Evolutionary conservation across 2,888 invertebrate genomes (phyloP).

Genomic region (Leptarthrus brevirostris): DNA sequence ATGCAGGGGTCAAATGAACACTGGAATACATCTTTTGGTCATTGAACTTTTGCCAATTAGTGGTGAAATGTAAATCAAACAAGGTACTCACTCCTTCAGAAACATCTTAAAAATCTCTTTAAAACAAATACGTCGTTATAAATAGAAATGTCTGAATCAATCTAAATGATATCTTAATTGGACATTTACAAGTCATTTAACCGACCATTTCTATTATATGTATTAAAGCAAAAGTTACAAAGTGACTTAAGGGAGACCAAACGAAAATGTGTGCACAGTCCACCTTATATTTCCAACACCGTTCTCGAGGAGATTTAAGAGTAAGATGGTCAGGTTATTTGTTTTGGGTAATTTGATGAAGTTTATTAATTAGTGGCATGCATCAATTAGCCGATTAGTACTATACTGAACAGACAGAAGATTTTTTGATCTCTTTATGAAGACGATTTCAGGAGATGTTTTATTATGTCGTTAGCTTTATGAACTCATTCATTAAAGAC

Average conservation of each 20-base stretch:
- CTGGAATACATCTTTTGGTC: no score
- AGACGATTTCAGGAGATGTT: neutral
- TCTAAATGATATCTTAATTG: slow-evolving; percentile 31
- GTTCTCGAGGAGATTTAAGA: slow-evolving; percentile 20
- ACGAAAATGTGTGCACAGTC: slow-evolving; percentile 24
- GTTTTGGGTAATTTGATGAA: slow-evolving; percentile 38
- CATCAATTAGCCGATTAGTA: slow-evolving; percentile 42
- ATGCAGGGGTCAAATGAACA: no score
- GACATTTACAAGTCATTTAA: slow-evolving; percentile 24
- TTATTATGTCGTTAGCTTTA: neutral
- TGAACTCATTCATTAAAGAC: neutral
- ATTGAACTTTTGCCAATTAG: no score
- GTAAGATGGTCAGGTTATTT: slow-evolving; percentile 19
- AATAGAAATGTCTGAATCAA: slow-evolving; percentile 3
- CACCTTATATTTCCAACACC: slow-evolving; percentile 4
- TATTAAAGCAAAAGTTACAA: neutral
- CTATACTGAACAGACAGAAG: neutral
- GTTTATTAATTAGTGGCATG: slow-evolving; percentile 46
- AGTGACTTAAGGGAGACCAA: neutral
- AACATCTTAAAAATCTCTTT: no score
- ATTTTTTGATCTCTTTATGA: slow-evolving; percentile 38
- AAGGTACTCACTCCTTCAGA: no score
- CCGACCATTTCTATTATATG: no score
- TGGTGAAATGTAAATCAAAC: no score
- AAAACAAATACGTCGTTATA: neutral